These are phyloP conservation scores for Standfussiana lucernea DNA, from an alignment of 2,888 invertebrate genomes.

Conservation along the genomic window DNA sequence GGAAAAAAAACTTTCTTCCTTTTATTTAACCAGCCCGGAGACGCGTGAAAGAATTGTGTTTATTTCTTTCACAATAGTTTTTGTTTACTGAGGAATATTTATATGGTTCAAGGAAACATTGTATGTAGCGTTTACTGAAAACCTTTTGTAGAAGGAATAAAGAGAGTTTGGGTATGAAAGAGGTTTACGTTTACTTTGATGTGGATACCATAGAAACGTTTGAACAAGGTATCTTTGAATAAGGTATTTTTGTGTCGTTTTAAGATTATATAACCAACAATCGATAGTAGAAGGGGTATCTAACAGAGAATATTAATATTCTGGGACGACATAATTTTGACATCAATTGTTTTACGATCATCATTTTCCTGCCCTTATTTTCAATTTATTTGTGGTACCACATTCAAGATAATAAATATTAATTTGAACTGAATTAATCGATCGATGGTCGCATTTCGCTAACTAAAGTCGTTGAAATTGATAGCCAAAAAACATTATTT, in stretches of 20 bases:
- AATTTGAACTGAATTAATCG: neutral
- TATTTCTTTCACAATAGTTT: conserved; percentile 70
- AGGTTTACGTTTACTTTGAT: conserved; percentile 37
- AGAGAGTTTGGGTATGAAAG: conserved; percentile 31
- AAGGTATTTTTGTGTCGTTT: conserved; percentile 10
- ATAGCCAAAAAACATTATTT: neutral
- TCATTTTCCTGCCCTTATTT: no score
- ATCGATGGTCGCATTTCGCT: neutral
- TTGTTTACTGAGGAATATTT: conserved; percentile 64
- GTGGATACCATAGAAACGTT: conserved; percentile 33
- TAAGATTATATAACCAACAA: neutral
- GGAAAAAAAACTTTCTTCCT: conserved; percentile 75
- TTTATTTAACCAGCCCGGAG: conserved; percentile 73
- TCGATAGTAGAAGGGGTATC: neutral
- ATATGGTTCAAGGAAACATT: conserved; percentile 43
- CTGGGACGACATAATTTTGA: neutral
- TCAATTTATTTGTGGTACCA: no score
- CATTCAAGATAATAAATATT: no score
- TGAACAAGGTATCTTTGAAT: conserved; percentile 12
- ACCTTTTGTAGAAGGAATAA: conserved; percentile 34
- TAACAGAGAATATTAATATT: neutral
- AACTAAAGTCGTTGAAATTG: no score
- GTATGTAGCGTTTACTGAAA: conserved; percentile 32
- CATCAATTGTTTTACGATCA: neutral
- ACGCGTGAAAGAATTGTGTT: conserved; percentile 70